Evolutionary conservation across 2,888 invertebrate species (phyloP).

Genomic region (Caenorhabditis becei): DNA sequence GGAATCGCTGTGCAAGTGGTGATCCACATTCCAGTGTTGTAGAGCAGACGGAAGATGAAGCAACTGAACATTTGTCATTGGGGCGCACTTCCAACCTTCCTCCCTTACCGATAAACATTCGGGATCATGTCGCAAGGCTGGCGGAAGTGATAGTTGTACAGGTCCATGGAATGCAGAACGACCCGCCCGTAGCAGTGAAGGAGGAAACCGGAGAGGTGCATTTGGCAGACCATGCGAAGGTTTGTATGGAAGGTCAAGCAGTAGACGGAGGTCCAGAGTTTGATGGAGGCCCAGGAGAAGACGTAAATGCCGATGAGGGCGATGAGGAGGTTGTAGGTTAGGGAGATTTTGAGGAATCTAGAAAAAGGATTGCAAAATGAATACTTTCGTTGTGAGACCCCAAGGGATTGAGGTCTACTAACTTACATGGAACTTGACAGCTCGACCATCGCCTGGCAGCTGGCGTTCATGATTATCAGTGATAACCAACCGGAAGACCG

Average conservation of each 20-base stretch:
- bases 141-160: constrained; percentile 35
- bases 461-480: constrained; percentile 17
- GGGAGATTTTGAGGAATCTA: constrained; percentile 17
- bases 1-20: constrained; percentile 25
- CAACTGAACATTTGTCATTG: constrained; percentile 27
- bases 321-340: constrained; percentile 20
- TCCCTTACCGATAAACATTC: constrained; percentile 23
- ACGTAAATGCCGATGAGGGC: constrained; percentile 5
- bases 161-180: constrained; percentile 39
- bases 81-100: background rate
- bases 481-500: background rate
- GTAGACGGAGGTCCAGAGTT: constrained; percentile 12
- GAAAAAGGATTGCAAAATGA: constrained; percentile 8
- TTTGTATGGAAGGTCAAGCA: constrained; percentile 25
- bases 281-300: constrained; percentile 22
- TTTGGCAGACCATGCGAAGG: constrained; percentile 18
- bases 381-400: too few relatives aligned
- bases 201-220: constrained; percentile 40
- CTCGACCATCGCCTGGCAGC: constrained; percentile 16
- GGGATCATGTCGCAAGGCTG: constrained; percentile 46
- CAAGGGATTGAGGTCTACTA: too few relatives aligned
- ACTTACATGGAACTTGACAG: constrained; percentile 24
- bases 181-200: constrained; percentile 35
- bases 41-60: constrained; percentile 48
- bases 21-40: constrained; percentile 49